Evolutionary conservation across 2,113 vertebrate species (phyloP), one percentile per base, ranked within the genome.

Genomic region (Charina bottae): DNA sequence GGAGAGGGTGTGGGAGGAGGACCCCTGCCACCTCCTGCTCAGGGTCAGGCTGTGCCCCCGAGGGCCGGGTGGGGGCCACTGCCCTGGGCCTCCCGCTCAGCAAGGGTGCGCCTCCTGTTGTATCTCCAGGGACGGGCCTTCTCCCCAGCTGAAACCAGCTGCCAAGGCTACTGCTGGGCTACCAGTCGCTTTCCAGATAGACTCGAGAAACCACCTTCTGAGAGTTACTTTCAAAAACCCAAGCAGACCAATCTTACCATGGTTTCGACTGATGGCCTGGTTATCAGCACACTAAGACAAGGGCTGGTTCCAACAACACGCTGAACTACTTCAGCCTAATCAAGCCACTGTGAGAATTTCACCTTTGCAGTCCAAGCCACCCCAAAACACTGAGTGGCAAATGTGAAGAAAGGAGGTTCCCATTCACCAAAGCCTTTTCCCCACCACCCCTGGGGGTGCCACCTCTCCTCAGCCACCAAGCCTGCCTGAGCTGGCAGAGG

Each of bases 321-420:
- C 28, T 68, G 62, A n/a, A 68, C 17, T 78, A 21, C 37, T 78
- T 78, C 68, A 78, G 8, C 68, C 6, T 8, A 78, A 78, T 19
- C 19, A 42, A 78, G 19, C 33, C 72, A 78, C 1, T 1, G 33
- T 21, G 33, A 72, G 68, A 78, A n/a, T 21, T 78, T 42, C 37
- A 42, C 17, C 33, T 19, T 13, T 49, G 26, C 23, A 49, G 3
- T 49, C 9, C 83, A 42, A 46, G 12, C 10, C 23, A 12, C 83
- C 83, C 1, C 8, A 10, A 24, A 33, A 64, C 94, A 92, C 94
- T 94, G 94, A 0, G 0, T 60, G 60, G 91, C 93, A 94, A n/a
- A 3, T 0, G 1, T 0, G 59, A 64, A 0, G 0, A 94, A 59
- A 23, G 90, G 94, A 92, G 95, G 95, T 78, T 93, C 96, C 95